A percentile compares a stretch with the other conserved stretches of the same genome.
Evolutionary conservation across 2,797 vertebrate species (phyloP).

Genomic region (Ptychobarbus kaznakovi): DNA sequence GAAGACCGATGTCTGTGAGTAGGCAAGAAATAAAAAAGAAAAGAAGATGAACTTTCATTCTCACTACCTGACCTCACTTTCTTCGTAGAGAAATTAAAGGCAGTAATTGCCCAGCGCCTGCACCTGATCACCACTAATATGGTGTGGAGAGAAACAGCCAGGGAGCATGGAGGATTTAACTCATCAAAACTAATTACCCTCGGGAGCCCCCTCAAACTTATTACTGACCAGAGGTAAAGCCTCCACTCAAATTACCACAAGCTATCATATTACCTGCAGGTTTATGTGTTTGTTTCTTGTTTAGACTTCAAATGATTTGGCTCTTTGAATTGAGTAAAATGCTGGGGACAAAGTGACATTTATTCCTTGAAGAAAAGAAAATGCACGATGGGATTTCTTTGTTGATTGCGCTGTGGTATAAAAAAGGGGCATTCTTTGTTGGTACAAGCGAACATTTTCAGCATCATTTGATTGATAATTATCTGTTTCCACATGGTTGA

Average conservation of each 20-base stretch:
- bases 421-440: not conserved
- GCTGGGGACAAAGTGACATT: not conserved
- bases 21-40: conserved; percentile 16
- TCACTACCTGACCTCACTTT: conserved; percentile 33
- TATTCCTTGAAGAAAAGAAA: not conserved
- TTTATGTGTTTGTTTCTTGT: not conserved
- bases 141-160: conserved; percentile 40
- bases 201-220: conserved; percentile 21
- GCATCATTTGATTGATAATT: not conserved
- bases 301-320: conserved; percentile 18
- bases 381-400: not conserved
- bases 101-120: conserved; percentile 54
- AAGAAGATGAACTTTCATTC: not conserved
- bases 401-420: not conserved
- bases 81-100: conserved; percentile 50
- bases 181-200: conserved; percentile 58
- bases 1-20: not conserved
- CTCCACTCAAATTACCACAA: conserved; percentile 3
- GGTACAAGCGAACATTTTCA: not conserved
- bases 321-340: conserved; percentile 6
- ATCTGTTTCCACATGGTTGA: not conserved
- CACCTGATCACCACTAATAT: conserved; percentile 56
- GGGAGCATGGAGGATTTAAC: conserved; percentile 50
- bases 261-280: conserved; percentile 11
- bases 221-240: conserved; percentile 29